phyloP scores from a whole-genome alignment of 2,888 invertebrate species.

The Pollenia amentaria region DNA sequence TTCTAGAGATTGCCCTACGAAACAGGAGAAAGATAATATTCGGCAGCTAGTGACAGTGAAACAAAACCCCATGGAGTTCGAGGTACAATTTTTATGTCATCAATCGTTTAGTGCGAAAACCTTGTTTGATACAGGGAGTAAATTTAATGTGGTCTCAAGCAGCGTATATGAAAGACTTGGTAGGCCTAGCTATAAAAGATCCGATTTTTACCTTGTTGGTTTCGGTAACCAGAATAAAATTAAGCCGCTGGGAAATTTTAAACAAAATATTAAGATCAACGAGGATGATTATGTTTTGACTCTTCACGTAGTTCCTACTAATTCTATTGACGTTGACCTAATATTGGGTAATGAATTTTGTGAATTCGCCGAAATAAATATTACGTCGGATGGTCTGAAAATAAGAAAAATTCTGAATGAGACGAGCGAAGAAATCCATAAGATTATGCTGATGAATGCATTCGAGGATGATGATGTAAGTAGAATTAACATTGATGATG shows the following conservation, averaged over 20 bases:
- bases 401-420: constrained; percentile 26
- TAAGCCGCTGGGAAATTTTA: constrained; percentile 14
- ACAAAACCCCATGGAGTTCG: constrained; percentile 35
- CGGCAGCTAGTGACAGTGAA: constrained; percentile 13
- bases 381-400: constrained; percentile 25
- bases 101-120: neutral
- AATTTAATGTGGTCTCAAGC: constrained; percentile 32
- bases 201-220: constrained; percentile 30
- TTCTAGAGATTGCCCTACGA: constrained; percentile 28
- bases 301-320: constrained; percentile 51
- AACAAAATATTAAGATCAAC: constrained; percentile 20
- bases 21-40: constrained; percentile 34
- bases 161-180: too few species aligned
- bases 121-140: constrained; percentile 44
- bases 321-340: constrained; percentile 35
- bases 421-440: neutral
- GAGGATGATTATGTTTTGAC: constrained; percentile 39
- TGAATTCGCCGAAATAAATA: constrained; percentile 32
- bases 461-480: too few species aligned
- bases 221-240: constrained; percentile 32
- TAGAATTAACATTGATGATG: constrained; percentile 37
- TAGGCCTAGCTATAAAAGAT: neutral
- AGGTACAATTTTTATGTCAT: constrained; percentile 24
- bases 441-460: constrained; percentile 35
- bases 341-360: constrained; percentile 56